Base-by-base conservation (phyloP, 1,140 invertebrate genomes). In the Pseudomyrmex sp. region DNA sequence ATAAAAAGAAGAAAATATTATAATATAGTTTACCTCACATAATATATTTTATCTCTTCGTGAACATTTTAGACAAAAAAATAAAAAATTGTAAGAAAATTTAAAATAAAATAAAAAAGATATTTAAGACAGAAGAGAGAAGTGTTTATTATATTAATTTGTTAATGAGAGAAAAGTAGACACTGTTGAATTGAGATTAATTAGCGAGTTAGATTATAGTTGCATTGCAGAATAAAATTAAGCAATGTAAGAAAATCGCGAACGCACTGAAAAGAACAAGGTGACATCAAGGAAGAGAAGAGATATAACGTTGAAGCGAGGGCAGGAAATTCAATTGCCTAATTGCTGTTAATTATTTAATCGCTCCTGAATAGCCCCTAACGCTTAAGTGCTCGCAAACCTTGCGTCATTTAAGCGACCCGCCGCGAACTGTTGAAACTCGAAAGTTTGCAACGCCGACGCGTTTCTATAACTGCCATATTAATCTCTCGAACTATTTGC, bases 281-380 rank as follows among this genome's bases (percentile, higher is more conserved):
- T 83, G 63, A 15, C 74, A 83, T 59, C 13, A 9, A 79, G 63
- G 54, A 69, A 59, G 46, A 79, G 66, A 62, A 73, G 26, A 50
- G 76, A 50, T 52, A 72, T 68, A 72, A 77, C 63, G 48, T 63
- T 58, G 66, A 12, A 15, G 69, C 58, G 59, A 56, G 68, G 66
- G 70, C 68, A 86, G 88, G 70, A 91, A 92, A 92, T 92, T 92
- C 89, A 92, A 92, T 92, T 91, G 91, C 90, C 90, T 92, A 92
- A 93, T 92, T 92, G 90, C 90, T 89, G 90, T 92, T 92, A 93
- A 92, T 93, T 92, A 91, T 93, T 92, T 93, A 92, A 92, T 93
- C 86, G 89, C 87, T 90, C 85, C 89, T 91, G 90, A 93, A 92
- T 92, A 90, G 87, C 89, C 86, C 88, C 88, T 90, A 86, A 89